Evolutionary conservation across 2,113 vertebrate genomes (phyloP), one percentile per base, ranked within the genome.

Genomic region (Spea multiplicata): DNA sequence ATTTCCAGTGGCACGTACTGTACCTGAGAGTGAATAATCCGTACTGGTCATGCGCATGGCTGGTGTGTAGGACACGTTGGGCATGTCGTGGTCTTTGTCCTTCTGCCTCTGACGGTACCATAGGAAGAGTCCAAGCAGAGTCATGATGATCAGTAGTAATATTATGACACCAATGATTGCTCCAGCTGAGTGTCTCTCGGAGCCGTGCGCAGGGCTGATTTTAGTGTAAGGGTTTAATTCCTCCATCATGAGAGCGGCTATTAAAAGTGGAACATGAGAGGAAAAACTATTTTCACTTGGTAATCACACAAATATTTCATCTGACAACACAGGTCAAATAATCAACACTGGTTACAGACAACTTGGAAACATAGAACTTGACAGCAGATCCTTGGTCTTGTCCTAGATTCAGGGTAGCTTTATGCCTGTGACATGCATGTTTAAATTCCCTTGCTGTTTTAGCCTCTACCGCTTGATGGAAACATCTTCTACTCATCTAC

Each of bases 171-270:
- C 97, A 76, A 97, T 96, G 87, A 97, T 94, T 0, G 96, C 97
- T 4, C 97, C 97, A n/a, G 97, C 96, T 0, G 97, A 99, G 90
- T 99, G 96, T 66, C 94, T 94, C 89, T 97, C 97, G 0, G 95
- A 93, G 78, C 95, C 95, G 85, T 95, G 88, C 4, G 97, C 97
- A 0, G 97, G 96, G 83, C 96, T 97, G 89, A 99, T 98, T 91
- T 98, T 99, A 84, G 97, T 99, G 90, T 99, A 99, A 61, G 97
- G 96, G 84, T 99, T 99, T 86, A 98, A 91, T 91, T 99, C 97
- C 84, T 98, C 97, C 97, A 99, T 99, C 95, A 97, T 96, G 83
- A 99, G 92, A 86, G 97, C 96, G 81, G 96, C 97, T 99, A 90
- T 83, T 82, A 73, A 84, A 84, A 81, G 81, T 61, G 44, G 30